Percentiles rank a stretch among this genome's conserved stretches.
phyloP scores from a whole-genome alignment of 2,113 vertebrate genomes.

The Cynocephalus volans region DNA sequence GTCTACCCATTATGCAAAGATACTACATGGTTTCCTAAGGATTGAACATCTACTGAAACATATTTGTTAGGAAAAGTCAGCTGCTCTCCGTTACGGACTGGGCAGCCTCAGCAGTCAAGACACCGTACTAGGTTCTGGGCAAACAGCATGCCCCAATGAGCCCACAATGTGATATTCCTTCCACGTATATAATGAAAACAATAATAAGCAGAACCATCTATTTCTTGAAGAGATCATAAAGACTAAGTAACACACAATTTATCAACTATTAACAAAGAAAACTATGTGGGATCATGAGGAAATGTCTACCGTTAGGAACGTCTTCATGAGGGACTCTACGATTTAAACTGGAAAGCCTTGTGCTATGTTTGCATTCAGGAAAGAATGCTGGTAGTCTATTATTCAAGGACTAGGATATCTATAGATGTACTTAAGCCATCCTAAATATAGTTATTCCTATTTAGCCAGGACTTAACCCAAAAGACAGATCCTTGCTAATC shows the following conservation, averaged over 20 bases:
- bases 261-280: neutral
- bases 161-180: rapidly evolving
- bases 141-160: rapidly evolving
- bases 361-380: neutral
- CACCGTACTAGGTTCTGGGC: neutral
- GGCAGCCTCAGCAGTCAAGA: neutral
- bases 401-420: neutral
- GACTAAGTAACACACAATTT: neutral
- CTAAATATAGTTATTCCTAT: slow-evolving; percentile 50
- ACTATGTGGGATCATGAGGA: neutral
- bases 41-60: neutral
- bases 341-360: neutral
- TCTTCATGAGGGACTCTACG: neutral
- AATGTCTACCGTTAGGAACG: neutral
- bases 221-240: neutral
- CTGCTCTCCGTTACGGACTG: rapidly evolving
- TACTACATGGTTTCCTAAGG: neutral
- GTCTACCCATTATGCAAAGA: neutral
- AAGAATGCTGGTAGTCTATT: neutral
- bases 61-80: neutral
- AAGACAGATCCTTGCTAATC: slow-evolving; percentile 63
- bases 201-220: neutral
- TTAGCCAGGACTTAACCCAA: slow-evolving; percentile 56
- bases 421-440: neutral
- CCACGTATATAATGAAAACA: neutral